A percentile compares a stretch with the other conserved stretches of the same genome.
Evolutionary conservation across 2,113 vertebrate species (phyloP).

Genomic region (Alligator sinensis): DNA sequence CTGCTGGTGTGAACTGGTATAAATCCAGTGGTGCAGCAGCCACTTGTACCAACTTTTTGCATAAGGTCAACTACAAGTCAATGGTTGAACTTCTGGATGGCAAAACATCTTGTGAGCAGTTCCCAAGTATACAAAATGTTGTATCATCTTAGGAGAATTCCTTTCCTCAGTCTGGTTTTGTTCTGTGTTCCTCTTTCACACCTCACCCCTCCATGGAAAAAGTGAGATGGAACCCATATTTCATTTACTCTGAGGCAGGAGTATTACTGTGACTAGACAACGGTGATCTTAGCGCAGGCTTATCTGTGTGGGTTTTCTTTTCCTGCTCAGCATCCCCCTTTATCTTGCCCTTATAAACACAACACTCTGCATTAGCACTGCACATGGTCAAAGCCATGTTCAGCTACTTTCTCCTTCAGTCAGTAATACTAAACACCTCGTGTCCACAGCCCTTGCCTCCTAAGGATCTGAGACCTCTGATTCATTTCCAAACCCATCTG

Average conservation of each 20-base stretch:
- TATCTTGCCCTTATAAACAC: background rate
- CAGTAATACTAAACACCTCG: background rate
- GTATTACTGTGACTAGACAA: background rate
- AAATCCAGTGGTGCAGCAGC: background rate
- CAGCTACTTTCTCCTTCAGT: background rate
- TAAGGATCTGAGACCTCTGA: background rate
- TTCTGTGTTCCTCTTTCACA: background rate
- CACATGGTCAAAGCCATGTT: background rate
- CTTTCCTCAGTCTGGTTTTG: background rate
- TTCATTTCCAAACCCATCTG: background rate
- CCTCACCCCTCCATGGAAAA: background rate
- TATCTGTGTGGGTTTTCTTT: background rate
- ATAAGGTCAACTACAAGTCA: background rate
- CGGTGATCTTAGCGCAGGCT: background rate
- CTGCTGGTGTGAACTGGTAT: background rate
- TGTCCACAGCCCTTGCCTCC: too few relatives aligned
- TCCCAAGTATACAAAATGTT: background rate
- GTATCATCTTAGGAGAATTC: background rate
- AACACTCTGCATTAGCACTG: background rate
- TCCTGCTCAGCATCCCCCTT: background rate
- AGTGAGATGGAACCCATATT: background rate
- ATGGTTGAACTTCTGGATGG: rapidly evolving
- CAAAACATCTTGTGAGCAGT: background rate
- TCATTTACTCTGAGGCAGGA: background rate
- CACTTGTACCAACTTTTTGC: background rate